A percentile compares a stretch with the other conserved stretches of the same genome.
Conservation (phyloP, 2,888 invertebrate species). For the Ditylenchus weischeri region DNA sequence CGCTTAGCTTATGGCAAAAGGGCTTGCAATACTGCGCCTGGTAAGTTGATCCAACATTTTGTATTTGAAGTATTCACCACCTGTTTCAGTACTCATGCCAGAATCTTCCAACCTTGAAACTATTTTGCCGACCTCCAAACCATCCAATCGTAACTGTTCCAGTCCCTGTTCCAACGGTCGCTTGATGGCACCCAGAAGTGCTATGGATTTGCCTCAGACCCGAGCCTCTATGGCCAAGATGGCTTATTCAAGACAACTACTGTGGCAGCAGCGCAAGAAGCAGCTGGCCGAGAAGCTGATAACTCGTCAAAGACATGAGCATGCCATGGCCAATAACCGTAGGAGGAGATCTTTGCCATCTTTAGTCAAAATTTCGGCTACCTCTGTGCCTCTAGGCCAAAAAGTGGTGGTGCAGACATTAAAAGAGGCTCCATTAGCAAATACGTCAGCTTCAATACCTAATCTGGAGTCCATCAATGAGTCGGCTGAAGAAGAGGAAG, state of each 20-base stretch:
- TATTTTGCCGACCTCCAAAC: conserved; percentile 1
- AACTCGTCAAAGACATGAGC: conserved; percentile 31
- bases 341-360: conserved; percentile 20
- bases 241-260: conserved; percentile 52
- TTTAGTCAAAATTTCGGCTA: conserved; percentile 3
- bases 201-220: conserved; percentile 35
- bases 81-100: too few relatives aligned
- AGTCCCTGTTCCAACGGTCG: conserved; percentile 3
- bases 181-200: conserved; percentile 25
- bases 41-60: neutral
- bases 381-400: conserved; percentile 6
- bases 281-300: conserved; percentile 46
- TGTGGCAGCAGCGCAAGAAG: conserved; percentile 45
- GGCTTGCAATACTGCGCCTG: neutral
- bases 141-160: neutral
- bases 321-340: neutral
- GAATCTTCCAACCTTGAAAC: too few relatives aligned
- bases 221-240: conserved; percentile 58
- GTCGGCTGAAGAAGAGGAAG: conserved; percentile 27
- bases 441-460: conserved; percentile 12
- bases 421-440: neutral
- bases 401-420: conserved; percentile 17
- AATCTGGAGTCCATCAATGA: conserved; percentile 34
- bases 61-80: neutral
- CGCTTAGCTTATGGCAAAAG: conserved; percentile 20